Percentiles rank a stretch among this genome's conserved stretches.
Evolutionary conservation across 2,113 vertebrate species (phyloP).

Genomic region (Eulemur rufifrons): DNA sequence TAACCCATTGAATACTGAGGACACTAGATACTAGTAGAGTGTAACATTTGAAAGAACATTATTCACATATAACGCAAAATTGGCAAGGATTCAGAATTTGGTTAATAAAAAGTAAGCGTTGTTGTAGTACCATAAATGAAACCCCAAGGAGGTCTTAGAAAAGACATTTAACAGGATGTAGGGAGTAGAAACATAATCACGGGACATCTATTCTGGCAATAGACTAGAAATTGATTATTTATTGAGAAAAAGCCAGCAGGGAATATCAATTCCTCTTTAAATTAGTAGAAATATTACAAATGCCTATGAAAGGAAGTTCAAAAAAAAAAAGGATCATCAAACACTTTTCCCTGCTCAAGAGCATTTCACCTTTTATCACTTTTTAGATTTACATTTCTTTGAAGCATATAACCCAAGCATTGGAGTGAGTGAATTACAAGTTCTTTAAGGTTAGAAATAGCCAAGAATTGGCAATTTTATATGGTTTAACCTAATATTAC

Average conservation of each 20-base stretch:
- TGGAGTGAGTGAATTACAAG: not conserved
- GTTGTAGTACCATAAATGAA: not conserved
- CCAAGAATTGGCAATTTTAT: not conserved
- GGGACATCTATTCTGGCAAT: not conserved
- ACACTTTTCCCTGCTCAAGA: not conserved
- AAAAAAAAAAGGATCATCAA: not conserved
- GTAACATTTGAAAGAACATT: not conserved
- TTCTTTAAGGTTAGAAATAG: conserved; percentile 21
- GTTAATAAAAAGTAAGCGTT: conserved; percentile 22
- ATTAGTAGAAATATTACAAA: conserved; percentile 32
- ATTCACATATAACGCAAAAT: conserved; percentile 1
- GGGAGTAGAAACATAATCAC: not conserved
- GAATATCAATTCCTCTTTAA: not conserved
- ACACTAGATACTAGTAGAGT: not conserved
- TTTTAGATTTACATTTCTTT: conserved; percentile 1
- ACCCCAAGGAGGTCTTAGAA: not conserved
- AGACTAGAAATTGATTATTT: not conserved
- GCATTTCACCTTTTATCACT: conserved; percentile 11
- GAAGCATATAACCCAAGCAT: not conserved
- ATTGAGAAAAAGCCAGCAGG: not conserved
- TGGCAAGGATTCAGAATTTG: conserved; percentile 10
- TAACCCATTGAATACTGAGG: not conserved
- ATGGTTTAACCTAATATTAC: not conserved
- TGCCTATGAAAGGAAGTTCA: not conserved
- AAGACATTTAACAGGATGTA: not conserved